A percentile compares a stretch with the other conserved stretches of the same genome.
Evolutionary conservation across 2,797 vertebrate genomes (phyloP).

Genomic region (Sebastes oblongus): DNA sequence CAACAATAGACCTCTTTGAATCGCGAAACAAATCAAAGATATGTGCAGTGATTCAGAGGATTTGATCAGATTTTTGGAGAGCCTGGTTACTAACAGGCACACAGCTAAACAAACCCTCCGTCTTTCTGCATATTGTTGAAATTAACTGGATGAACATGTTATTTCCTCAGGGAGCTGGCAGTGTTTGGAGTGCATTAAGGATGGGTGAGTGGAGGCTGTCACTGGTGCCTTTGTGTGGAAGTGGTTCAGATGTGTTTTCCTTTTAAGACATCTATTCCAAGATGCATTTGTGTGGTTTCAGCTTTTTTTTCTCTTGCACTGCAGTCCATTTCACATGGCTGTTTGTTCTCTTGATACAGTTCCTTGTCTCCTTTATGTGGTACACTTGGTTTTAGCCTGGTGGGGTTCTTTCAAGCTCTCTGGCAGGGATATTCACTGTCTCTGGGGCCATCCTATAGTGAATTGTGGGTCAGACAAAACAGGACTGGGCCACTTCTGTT

Average conservation of each 20-base stretch:
- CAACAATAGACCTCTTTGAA: background rate
- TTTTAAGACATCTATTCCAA: slow-evolving; percentile 43
- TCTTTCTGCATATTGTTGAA: slow-evolving; percentile 3
- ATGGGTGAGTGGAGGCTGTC: slow-evolving; percentile 20
- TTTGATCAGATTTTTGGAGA: background rate
- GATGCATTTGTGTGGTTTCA: slow-evolving; percentile 35
- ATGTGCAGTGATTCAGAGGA: background rate
- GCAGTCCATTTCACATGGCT: slow-evolving; percentile 19
- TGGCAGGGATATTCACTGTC: slow-evolving; percentile 37
- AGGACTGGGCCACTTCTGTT: slow-evolving; percentile 55
- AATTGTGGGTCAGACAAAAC: slow-evolving; percentile 73
- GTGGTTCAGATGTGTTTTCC: slow-evolving; percentile 23
- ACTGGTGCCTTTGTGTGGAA: slow-evolving; percentile 31
- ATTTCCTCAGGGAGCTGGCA: slow-evolving; percentile 37
- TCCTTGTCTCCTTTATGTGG: slow-evolving; percentile 33
- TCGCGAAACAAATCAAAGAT: background rate
- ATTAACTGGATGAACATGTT: slow-evolving; percentile 30
- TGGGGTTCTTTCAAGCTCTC: slow-evolving; percentile 6
- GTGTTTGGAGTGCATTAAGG: slow-evolving; percentile 31
- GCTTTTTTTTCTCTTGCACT: background rate
- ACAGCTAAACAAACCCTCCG: slow-evolving; percentile 12
- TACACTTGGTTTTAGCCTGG: slow-evolving; percentile 25
- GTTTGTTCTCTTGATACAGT: slow-evolving; percentile 27
- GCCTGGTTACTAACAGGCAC: slow-evolving; percentile 8
- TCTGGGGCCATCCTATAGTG: slow-evolving; percentile 44